Evolutionary conservation across 2,113 vertebrate species (phyloP).

Genomic region (Nycticryphes semicollaris): DNA sequence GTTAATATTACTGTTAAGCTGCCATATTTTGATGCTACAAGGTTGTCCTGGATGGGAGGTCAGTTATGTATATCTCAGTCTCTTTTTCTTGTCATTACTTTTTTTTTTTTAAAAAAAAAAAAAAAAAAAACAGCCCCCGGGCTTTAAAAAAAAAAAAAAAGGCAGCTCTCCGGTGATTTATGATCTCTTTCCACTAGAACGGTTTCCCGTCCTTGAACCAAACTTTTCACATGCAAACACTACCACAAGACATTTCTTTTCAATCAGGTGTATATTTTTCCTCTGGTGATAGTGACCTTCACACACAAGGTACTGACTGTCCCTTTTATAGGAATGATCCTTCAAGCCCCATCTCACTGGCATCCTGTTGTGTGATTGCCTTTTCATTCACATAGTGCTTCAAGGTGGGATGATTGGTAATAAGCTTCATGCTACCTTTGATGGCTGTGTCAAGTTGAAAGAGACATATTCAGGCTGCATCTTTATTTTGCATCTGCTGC

Average conservation of each 20-base stretch:
- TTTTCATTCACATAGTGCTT: neutral
- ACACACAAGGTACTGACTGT: neutral
- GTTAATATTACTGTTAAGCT: neutral
- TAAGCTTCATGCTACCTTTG: constrained; percentile 10
- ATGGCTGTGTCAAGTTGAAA: constrained; percentile 15
- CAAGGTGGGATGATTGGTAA: constrained; percentile 39
- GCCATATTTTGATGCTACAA: neutral
- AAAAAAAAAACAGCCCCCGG: no score
- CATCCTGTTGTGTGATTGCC: neutral
- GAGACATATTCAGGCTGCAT: neutral
- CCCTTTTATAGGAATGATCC: neutral
- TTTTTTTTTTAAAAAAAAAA: neutral
- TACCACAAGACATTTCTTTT: neutral
- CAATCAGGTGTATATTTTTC: neutral
- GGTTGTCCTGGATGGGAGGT: neutral
- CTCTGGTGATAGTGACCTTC: constrained; percentile 33
- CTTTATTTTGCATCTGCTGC: neutral
- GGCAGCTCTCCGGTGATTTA: neutral
- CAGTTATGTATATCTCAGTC: neutral
- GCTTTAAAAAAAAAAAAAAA: neutral
- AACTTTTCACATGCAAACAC: neutral
- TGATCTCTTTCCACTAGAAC: neutral
- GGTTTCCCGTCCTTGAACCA: constrained; percentile 37
- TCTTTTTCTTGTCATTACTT: neutral
- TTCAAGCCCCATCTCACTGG: constrained; percentile 40